Base-by-base conservation (phyloP, 2,888 invertebrate genomes). In the Lepidochitona cinerea region DNA sequence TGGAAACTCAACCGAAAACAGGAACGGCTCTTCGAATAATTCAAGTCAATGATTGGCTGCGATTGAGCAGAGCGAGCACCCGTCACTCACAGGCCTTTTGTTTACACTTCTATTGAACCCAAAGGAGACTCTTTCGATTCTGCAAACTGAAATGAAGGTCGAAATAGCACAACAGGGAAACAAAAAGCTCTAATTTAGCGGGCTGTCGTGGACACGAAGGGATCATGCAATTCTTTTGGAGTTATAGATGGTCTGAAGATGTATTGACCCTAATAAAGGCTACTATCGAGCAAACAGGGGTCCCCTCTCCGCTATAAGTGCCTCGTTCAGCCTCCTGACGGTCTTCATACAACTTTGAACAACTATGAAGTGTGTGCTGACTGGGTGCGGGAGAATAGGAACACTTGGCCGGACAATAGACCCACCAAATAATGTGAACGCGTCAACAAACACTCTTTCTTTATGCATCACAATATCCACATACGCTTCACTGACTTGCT, bases 1-100 rank as follows among this genome's bases (percentile, higher is more conserved):
- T 29, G 26, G 29, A 59, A 29, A 26, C 29, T 29, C 59, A n/a
- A n/a, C 59, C 29, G 59, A 59, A 59, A 59, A 59, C 29, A 32
- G 2, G 29, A 32, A 12, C 59, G 14, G 23, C 59, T 59, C 23
- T 32, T 59, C 59, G 59, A 59, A 59, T 59, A 59, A 59, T 59
- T 59, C 59, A 59, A 59, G 59, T 59, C 29, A 59, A 59, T 59
- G 59, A 59, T 59, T 59, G 59, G 59, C 26, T 29, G 59, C 23
- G 59, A 59, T 59, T 59, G 59, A 29, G 59, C 23, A 23, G 26
- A 12, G 23, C 14, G 29, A 29, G 29, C 29, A 59, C 59, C 59
- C 59, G 59, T 59, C 59, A 59, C 59, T 59, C 59, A 59, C 59
- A 23, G 59, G 29, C 29, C 29, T 26, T 29, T 59, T 59, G 59